Conservation (phyloP, 2,888 invertebrate genomes). For the Gymnosoma rotundatum region DNA sequence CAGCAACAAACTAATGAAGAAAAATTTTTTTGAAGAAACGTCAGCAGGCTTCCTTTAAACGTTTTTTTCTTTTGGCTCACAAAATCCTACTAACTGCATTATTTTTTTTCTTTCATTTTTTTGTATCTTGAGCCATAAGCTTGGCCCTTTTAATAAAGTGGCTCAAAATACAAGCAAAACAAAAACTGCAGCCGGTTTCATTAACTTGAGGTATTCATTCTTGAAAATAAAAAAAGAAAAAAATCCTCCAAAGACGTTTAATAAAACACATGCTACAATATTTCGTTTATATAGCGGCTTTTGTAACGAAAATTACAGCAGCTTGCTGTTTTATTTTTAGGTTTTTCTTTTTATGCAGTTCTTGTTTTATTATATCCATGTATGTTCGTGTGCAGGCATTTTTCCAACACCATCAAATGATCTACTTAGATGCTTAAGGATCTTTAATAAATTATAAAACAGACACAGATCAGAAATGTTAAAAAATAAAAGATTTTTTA, state of each 20-base stretch:
- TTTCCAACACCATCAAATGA: conserved; percentile 55
- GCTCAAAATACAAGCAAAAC: conserved; percentile 57
- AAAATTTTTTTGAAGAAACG: conserved; percentile 43
- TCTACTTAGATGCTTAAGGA: conserved; percentile 49
- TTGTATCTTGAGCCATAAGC: conserved; percentile 64
- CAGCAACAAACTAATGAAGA: conserved; percentile 1
- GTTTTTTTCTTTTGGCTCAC: conserved; percentile 47
- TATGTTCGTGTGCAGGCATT: conserved; percentile 24
- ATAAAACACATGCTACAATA: conserved; percentile 67
- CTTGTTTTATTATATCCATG: neutral
- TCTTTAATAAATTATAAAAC: conserved; percentile 39
- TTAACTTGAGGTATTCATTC: conserved; percentile 67
- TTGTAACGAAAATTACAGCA: conserved; percentile 71
- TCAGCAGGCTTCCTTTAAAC: conserved; percentile 68
- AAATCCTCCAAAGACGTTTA: conserved; percentile 60
- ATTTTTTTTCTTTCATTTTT: neutral
- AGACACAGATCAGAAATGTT: conserved; percentile 6
- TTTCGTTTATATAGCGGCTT: conserved; percentile 63
- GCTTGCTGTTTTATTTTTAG: conserved; percentile 62
- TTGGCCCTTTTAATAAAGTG: conserved; percentile 61
- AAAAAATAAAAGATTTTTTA: neutral
- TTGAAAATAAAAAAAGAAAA: conserved; percentile 13
- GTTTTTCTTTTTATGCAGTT: conserved; percentile 12
- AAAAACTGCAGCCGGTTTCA: conserved; percentile 67
- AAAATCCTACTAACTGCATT: conserved; percentile 69